phyloP scores from a whole-genome alignment of 2,888 invertebrate genomes.

The Euproctis similis region DNA sequence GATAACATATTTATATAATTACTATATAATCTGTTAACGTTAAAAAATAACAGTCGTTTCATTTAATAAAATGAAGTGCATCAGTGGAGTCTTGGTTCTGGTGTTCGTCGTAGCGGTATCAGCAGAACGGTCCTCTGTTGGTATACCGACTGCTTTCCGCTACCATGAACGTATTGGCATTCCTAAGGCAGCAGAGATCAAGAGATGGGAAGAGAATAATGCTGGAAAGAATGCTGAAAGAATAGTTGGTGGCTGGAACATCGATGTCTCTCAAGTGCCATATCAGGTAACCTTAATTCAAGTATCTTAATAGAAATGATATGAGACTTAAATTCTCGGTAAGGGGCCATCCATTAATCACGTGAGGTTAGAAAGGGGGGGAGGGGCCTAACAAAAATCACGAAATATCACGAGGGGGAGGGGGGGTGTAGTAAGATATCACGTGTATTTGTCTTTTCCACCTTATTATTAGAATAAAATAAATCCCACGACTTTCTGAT shows the following conservation, averaged over 20 bases:
- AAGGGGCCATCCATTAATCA: no score
- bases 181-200: constrained; percentile 32
- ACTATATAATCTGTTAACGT: neutral
- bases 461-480: no score
- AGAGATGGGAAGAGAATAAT: constrained; percentile 26
- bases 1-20: no score
- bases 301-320: no score
- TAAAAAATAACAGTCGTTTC: constrained; percentile 1
- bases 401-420: no score
- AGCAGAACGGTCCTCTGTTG: neutral
- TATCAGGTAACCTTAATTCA: no score
- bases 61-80: constrained; percentile 11
- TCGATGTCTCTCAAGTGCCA: constrained; percentile 33
- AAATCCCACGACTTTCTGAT: no score
- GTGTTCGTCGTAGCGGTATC: constrained; percentile 4
- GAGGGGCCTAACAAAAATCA: no score
- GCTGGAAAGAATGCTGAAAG: constrained; percentile 16
- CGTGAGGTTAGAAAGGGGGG: no score
- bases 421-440: no score
- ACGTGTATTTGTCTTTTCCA: no score
- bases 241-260: constrained; percentile 39
- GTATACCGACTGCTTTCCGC: constrained; percentile 1
- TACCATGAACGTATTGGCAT: constrained; percentile 33
- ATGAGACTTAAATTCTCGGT: no score
- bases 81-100: constrained; percentile 5